Base-by-base conservation (phyloP, 2,797 vertebrate genomes). In the Enteromius treurensis region DNA sequence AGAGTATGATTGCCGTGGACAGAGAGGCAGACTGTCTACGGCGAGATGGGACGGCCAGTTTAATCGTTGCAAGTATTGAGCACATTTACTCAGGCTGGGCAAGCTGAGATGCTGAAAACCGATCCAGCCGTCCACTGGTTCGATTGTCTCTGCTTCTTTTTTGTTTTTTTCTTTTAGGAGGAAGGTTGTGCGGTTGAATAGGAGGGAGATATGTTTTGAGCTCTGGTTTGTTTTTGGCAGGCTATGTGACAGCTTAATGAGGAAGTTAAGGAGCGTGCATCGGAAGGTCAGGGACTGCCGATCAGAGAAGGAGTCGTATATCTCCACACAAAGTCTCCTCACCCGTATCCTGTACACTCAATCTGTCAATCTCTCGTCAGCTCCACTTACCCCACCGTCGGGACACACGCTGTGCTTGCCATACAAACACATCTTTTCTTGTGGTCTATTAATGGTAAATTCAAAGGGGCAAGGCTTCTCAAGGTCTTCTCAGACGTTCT, bases 1-100 rank as follows among this genome's bases (percentile, higher is more conserved):
- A 91, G 88, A 89, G 90, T 91, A 90, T 92, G 92, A 94, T 94
- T 93, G 93, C 88, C 90, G 91, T 86, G 86, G 90, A 89, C 85
- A 88, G 83, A 89, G 83, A 91, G 90, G 87, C 89, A 92, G 90
- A 79, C 60, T 84, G 83, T 74, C 77, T 68, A 80, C 2, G 37
- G 71, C 77, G 70, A 53, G 82, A 79, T 15, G 26, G 77, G 60
- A 51, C 5, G 58, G 21, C 45, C 34, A 21, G 49, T 67, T 79
- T 62, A 84, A 79, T 79, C 58, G 60, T 74, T 64, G 55, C 47
- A n/a, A 65, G 26, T 73, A 82, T 76, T 76, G 80, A 76, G 80
- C 71, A 75, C 60, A 53, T 82, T 82, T 67, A 75, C 80, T 26
- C 19, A 0, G 47, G 17, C 81, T 3, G 15, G 60, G 81, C 81